Base-by-base conservation (phyloP, 2,113 vertebrate species). In the Grus americana region DNA sequence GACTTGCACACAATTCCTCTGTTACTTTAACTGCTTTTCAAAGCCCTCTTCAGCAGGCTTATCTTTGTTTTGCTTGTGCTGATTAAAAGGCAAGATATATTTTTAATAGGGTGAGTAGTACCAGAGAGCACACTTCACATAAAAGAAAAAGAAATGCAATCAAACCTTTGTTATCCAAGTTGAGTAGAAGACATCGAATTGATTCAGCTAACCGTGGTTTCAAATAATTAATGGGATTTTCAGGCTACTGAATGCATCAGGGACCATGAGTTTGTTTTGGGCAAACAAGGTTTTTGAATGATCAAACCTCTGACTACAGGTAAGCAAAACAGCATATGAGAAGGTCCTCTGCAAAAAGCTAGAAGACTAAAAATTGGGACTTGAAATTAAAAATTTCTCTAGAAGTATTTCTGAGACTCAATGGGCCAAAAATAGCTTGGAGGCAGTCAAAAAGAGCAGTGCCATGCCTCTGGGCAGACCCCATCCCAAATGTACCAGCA, bases 81-180 rank as follows among this genome's bases (percentile, higher is more conserved):
- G 96, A 96, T 97, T 95, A 96, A 96, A 96, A 96, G 89, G 74
- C 26, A 65, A 96, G 95, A 96, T 97, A 95, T 94, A 94, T 91
- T 96, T 97, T 96, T 95, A 97, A 92, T 90, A 95, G 95, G 54
- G 32, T 93, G 85, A 94, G 81, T 95, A 88, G 71, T 92, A 95
- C 58, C 59, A 90, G 86, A 79, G 83, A 92, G 84, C 92, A 91
- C 78, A 79, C 42, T 92, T 95, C 78, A 54, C 89, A 88, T 84
- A 78, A 94, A 92, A 79, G 76, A 86, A 88, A 84, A 88, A 84
- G 42, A 95, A 93, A 87, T 76, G 73, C 66, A 92, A 81, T 95
- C 91, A 95, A 90, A 87, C 81, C 70, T 91, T 94, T 94, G 78
- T 95, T 97, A 95, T 65, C 55, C 86, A 81, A 80, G 73, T 50